Percentiles rank a stretch among this genome's conserved stretches.
Conservation (phyloP, 2,797 vertebrate species). For the Perodicticus potto region DNA sequence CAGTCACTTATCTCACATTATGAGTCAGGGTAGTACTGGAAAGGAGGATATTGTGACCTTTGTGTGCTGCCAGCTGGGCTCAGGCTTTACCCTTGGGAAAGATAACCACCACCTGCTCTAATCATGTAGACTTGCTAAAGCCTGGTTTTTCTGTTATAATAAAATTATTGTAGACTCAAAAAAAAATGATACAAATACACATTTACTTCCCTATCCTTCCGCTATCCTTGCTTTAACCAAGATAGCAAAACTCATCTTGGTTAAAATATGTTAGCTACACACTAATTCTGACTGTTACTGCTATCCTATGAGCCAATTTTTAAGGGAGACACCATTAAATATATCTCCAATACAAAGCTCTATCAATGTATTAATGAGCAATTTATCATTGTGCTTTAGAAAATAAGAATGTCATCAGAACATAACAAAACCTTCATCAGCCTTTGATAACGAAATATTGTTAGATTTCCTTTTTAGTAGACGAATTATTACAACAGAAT, state of each 20-base stretch:
- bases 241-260: background rate
- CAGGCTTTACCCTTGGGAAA: too few species aligned
- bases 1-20: too few species aligned
- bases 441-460: background rate
- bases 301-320: background rate
- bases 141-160: constrained; percentile 80
- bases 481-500: background rate
- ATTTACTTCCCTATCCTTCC: background rate
- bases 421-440: background rate
- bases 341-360: background rate
- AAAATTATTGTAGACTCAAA: constrained; percentile 72
- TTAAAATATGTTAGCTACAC: background rate
- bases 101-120: too few species aligned
- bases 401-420: background rate
- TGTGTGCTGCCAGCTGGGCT: too few species aligned
- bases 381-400: background rate
- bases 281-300: background rate
- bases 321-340: background rate
- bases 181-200: background rate
- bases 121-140: constrained; percentile 54
- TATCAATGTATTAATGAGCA: background rate
- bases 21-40: too few species aligned
- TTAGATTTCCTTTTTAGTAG: background rate
- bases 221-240: too few species aligned
- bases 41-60: too few species aligned